Conservation (phyloP, 1,140 invertebrate species). For the Drosophila prosaltans region DNA sequence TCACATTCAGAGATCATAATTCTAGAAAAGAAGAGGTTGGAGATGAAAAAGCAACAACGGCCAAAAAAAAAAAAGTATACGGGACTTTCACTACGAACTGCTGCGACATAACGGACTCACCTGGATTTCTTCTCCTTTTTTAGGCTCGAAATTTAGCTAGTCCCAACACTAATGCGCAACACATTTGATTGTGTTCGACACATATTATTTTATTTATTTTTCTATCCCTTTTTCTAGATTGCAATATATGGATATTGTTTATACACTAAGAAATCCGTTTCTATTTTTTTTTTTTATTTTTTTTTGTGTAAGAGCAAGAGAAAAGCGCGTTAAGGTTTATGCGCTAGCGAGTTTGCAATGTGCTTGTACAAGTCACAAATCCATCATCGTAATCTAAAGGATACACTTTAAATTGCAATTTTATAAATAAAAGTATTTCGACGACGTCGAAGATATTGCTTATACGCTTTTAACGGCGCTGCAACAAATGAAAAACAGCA, state of each 20-base stretch:
- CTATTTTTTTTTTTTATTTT: neutral
- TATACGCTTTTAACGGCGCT: neutral
- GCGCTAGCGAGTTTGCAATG: neutral
- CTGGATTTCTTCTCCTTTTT: conserved; percentile 6
- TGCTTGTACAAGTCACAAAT: neutral
- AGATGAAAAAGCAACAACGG: neutral
- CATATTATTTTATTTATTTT: conserved; percentile 47
- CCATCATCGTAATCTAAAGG: neutral
- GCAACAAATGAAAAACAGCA: neutral
- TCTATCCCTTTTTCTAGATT: neutral
- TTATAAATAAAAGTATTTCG: neutral
- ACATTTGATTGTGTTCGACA: conserved; percentile 23
- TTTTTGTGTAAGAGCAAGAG: conserved; percentile 7
- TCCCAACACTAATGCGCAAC: conserved; percentile 30
- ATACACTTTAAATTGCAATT: neutral
- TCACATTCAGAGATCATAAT: conserved; percentile 11
- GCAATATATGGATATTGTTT: conserved; percentile 41
- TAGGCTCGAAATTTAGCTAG: conserved; percentile 34
- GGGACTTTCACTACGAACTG: conserved; percentile 24
- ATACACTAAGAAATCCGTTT: conserved; percentile 15
- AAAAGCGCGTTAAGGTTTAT: conserved; percentile 8
- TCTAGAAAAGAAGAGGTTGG: neutral
- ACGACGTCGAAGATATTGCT: neutral
- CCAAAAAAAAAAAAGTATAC: conserved; percentile 18
- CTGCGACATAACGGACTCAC: conserved; percentile 3